Evolutionary conservation across 1,140 invertebrate species (phyloP).

Genomic region (Luehdorfia chinensis): DNA sequence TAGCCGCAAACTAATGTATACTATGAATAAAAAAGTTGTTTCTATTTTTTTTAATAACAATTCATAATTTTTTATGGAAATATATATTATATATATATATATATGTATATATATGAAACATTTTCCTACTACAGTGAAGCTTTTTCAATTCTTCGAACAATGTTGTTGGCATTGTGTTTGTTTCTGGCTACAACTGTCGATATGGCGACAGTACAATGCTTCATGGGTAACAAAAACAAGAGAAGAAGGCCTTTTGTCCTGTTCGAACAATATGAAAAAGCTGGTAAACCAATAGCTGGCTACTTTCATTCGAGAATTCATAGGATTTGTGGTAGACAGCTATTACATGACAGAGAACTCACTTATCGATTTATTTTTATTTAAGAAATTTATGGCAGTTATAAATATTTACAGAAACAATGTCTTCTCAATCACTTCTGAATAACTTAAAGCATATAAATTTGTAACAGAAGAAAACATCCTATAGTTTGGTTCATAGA

Average conservation of each 20-base stretch:
- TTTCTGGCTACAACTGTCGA: constrained; percentile 11
- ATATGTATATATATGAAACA: too few species aligned
- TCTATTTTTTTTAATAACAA: too few species aligned
- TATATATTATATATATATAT: too few species aligned
- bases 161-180: constrained; percentile 12
- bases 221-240: constrained; percentile 17
- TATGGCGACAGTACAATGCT: constrained; percentile 16
- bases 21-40: too few species aligned
- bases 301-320: constrained; percentile 15
- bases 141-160: constrained; percentile 8
- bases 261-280: constrained; percentile 17
- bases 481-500: too few species aligned
- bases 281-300: constrained; percentile 12
- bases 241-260: constrained; percentile 17
- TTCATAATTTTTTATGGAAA: too few species aligned
- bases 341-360: constrained; percentile 9
- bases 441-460: too few species aligned
- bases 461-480: too few species aligned
- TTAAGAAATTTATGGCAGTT: background rate
- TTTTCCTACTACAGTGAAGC: background rate
- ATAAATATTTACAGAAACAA: background rate
- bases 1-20: too few species aligned
- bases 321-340: constrained; percentile 15
- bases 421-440: too few species aligned
- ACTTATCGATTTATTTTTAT: constrained; percentile 1